Percentiles rank a stretch among this genome's conserved stretches.
phyloP scores from a whole-genome alignment of 2,113 vertebrate genomes.

The Raja brachyura region DNA sequence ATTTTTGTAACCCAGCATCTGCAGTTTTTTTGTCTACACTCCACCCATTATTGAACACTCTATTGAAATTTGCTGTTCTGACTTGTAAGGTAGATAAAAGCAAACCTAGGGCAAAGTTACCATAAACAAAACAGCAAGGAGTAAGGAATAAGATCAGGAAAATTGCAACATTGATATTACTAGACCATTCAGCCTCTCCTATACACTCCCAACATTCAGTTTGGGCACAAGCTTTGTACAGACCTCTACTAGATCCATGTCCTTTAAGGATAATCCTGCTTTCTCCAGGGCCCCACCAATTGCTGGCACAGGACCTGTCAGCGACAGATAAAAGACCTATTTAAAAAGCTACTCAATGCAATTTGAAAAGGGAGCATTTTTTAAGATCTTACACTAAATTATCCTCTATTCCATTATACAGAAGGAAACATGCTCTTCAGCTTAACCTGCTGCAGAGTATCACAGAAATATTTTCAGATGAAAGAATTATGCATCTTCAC shows the following conservation, averaged over 20 bases:
- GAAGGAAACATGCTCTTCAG: too few relatives aligned
- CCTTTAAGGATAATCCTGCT: slow-evolving; percentile 73
- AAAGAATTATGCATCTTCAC: neutral
- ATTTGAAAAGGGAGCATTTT: neutral
- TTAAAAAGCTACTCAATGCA: neutral
- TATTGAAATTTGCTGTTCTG: neutral
- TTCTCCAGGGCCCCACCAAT: slow-evolving; percentile 84
- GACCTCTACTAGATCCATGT: slow-evolving; percentile 94
- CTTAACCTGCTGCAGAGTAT: too few relatives aligned
- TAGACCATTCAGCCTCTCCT: neutral
- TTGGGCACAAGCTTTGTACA: slow-evolving; percentile 39
- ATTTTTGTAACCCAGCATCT: too few relatives aligned
- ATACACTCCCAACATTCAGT: neutral
- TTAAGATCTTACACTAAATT: neutral
- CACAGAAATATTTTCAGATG: too few relatives aligned
- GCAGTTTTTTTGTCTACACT: too few relatives aligned
- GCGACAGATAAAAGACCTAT: slow-evolving; percentile 19
- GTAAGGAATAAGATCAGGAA: neutral
- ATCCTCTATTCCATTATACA: neutral
- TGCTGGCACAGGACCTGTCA: slow-evolving; percentile 83
- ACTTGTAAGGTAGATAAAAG: neutral
- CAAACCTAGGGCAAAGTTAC: neutral
- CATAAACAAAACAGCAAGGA: neutral
- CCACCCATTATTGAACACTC: neutral
- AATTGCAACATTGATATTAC: too few relatives aligned